Conservation (phyloP, 2,113 vertebrate genomes). For the Salvelinus alpinus region DNA sequence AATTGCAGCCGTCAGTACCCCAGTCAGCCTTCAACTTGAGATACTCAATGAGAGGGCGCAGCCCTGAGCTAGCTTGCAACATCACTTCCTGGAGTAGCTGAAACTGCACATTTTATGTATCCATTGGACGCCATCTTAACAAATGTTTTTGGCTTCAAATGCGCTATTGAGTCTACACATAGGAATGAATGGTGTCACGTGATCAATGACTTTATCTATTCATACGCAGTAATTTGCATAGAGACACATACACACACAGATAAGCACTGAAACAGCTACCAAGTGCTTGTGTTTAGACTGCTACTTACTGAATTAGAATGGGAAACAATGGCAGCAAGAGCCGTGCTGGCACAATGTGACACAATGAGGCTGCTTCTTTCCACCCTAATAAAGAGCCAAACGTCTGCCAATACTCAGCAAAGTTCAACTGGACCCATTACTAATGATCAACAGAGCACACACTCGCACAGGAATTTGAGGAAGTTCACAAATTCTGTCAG, state of each 20-base stretch:
- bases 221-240: no score
- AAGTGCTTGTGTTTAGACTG: slow-evolving; percentile 39
- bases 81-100: no score
- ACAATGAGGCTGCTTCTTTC: neutral
- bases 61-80: no score
- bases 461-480: neutral
- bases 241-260: slow-evolving; percentile 14
- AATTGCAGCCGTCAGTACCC: no score
- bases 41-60: no score
- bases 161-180: no score
- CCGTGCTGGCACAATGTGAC: neutral
- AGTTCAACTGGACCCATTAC: neutral
- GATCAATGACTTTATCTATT: no score
- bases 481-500: neutral
- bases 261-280: slow-evolving; percentile 36
- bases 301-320: slow-evolving; percentile 50
- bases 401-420: neutral
- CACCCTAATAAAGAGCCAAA: neutral
- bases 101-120: no score
- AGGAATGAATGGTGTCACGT: no score
- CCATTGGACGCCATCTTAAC: no score
- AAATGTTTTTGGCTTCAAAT: no score
- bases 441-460: neutral
- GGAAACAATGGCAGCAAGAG: slow-evolving; percentile 23
- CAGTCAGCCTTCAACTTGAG: no score